Percentiles rank a stretch among this genome's conserved stretches.
Conservation (phyloP, 2,113 vertebrate genomes). For the Psilopogon haemacephalus region DNA sequence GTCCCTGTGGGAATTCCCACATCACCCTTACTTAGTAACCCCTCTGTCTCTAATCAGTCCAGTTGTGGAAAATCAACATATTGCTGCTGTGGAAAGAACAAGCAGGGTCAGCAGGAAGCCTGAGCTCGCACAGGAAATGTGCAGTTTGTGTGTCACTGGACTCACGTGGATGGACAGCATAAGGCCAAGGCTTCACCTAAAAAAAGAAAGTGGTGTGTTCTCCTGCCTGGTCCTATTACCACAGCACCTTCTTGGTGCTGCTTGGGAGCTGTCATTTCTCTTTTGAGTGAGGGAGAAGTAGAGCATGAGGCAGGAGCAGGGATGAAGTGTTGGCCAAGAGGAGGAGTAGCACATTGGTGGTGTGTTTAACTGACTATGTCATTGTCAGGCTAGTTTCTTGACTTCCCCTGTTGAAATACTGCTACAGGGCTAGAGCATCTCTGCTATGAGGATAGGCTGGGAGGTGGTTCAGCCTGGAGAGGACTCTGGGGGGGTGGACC, state of each 20-base stretch:
- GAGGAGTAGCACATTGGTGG: neutral
- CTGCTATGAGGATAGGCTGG: no score
- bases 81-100: neutral
- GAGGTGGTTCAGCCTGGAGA: no score
- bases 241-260: neutral
- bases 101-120: neutral
- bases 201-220: neutral
- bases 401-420: neutral
- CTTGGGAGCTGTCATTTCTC: neutral
- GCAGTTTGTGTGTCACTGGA: neutral
- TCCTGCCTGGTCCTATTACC: neutral
- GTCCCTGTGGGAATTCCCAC: neutral
- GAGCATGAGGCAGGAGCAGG: neutral
- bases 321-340: neutral
- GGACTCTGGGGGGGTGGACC: no score
- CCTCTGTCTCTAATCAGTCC: neutral
- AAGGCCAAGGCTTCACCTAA: neutral
- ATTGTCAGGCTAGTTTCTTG: neutral
- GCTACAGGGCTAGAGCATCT: neutral
- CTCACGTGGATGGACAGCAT: neutral
- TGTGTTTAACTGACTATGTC: neutral
- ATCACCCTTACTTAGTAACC: neutral
- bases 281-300: neutral
- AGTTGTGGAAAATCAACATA: neutral
- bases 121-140: neutral